Conservation (phyloP, 2,888 invertebrate genomes). For the Oeneis ivallda region DNA sequence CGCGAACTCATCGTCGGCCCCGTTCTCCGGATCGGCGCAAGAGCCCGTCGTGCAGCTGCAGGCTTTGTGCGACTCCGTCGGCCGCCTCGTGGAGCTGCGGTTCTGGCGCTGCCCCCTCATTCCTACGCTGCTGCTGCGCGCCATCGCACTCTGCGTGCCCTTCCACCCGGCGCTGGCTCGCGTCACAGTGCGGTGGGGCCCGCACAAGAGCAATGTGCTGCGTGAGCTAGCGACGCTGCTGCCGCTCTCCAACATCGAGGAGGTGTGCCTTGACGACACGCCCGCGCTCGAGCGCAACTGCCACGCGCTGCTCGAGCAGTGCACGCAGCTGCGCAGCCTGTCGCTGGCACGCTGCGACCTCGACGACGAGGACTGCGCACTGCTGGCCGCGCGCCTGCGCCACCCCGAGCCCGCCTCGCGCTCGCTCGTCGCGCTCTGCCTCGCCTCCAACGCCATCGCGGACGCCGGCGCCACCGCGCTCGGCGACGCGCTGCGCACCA, state of each 20-base stretch:
- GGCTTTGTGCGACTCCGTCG: slow-evolving; percentile 1
- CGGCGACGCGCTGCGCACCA: slow-evolving; percentile 6
- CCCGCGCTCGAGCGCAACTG: slow-evolving; percentile 6
- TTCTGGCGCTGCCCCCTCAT: not conserved
- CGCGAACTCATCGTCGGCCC: not conserved
- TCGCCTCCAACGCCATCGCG: slow-evolving; percentile 8
- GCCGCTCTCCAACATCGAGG: slow-evolving; percentile 8
- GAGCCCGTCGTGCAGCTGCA: not conserved
- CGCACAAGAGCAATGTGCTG: not conserved
- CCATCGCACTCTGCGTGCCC: slow-evolving; percentile 4
- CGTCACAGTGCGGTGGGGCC: slow-evolving; percentile 7
- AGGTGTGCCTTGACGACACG: slow-evolving; percentile 8
- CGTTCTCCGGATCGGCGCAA: not conserved
- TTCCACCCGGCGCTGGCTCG: not conserved
- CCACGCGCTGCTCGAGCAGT: slow-evolving; percentile 1
- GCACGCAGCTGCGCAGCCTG: not conserved
- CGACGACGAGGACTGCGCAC: slow-evolving; percentile 5
- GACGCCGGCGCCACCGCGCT: slow-evolving; percentile 10
- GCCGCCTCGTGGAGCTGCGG: slow-evolving; percentile 1
- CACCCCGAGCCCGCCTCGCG: slow-evolving; percentile 3
- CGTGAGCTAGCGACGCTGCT: not conserved
- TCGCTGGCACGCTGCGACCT: slow-evolving; percentile 11
- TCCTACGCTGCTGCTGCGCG: not conserved
- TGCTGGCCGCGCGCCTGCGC: not conserved
- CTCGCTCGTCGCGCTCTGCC: not conserved